These are phyloP conservation scores for Labia minor DNA, from an alignment of 2,888 invertebrate genomes.

Conservation along the genomic window DNA sequence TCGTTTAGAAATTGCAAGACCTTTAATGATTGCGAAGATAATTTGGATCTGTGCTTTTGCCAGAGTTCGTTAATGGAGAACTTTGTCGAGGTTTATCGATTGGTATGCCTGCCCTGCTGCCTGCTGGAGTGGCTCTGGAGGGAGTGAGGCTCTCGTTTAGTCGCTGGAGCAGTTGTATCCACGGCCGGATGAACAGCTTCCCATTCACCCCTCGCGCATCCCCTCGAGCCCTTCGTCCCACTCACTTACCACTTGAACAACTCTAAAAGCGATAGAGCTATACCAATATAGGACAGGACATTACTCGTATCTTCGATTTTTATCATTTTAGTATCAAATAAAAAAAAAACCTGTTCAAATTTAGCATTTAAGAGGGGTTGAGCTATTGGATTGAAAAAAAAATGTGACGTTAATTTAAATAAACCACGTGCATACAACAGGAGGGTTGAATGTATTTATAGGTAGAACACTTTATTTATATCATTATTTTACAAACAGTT, in stretches of 20 bases:
- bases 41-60: not conserved
- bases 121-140: not conserved
- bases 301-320: not conserved
- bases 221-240: not conserved
- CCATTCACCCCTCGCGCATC: not conserved
- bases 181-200: not conserved
- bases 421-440: too few relatives aligned
- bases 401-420: too few relatives aligned
- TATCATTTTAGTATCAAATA: not conserved
- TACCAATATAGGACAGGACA: not conserved
- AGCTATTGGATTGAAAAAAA: too few relatives aligned
- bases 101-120: too few relatives aligned
- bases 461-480: too few relatives aligned
- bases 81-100: conserved; percentile 13
- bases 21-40: not conserved
- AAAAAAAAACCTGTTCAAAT: too few relatives aligned
- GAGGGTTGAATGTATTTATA: too few relatives aligned
- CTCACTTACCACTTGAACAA: conserved; percentile 8
- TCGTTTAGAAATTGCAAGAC: not conserved
- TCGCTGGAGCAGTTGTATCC: not conserved
- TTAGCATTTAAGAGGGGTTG: too few relatives aligned
- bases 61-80: not conserved
- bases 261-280: not conserved
- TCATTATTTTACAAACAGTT: too few relatives aligned
- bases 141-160: not conserved